Evolutionary conservation across 2,113 vertebrate species (phyloP).

Genomic region (Phrynosoma blainvillii): DNA sequence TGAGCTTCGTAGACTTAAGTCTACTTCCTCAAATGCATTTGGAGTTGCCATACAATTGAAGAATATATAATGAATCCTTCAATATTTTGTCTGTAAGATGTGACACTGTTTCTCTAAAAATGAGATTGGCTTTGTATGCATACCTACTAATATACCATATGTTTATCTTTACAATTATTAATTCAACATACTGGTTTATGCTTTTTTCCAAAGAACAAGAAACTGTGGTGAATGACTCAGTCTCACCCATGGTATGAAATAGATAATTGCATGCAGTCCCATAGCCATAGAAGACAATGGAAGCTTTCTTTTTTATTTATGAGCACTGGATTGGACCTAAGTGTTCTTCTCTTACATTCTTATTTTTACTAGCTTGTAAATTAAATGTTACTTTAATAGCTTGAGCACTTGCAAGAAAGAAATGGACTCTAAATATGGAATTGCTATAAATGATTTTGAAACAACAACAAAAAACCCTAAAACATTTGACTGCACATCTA

Average conservation of each 20-base stretch:
- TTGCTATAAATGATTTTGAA: neutral
- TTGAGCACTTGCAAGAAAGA: constrained; percentile 23
- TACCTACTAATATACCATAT: neutral
- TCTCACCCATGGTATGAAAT: neutral
- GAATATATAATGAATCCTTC: too few species aligned
- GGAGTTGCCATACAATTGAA: too few species aligned
- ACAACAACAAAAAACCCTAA: too few species aligned
- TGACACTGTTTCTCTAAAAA: too few species aligned
- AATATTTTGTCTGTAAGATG: too few species aligned
- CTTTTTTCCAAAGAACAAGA: neutral
- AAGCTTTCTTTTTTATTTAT: neutral
- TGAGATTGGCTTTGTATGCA: neutral
- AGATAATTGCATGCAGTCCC: neutral
- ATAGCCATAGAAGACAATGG: neutral
- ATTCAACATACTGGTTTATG: neutral
- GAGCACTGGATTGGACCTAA: neutral
- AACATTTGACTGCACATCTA: too few species aligned
- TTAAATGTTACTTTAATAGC: neutral
- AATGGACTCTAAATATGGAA: constrained; percentile 30
- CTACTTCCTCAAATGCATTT: too few species aligned
- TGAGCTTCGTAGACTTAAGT: too few species aligned
- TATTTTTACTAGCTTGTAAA: constrained; percentile 7
- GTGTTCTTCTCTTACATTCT: neutral
- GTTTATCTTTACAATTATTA: neutral
- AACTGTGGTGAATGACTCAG: neutral